Base-by-base conservation (phyloP, 2,797 vertebrate genomes). In the Epinephelus awoara region DNA sequence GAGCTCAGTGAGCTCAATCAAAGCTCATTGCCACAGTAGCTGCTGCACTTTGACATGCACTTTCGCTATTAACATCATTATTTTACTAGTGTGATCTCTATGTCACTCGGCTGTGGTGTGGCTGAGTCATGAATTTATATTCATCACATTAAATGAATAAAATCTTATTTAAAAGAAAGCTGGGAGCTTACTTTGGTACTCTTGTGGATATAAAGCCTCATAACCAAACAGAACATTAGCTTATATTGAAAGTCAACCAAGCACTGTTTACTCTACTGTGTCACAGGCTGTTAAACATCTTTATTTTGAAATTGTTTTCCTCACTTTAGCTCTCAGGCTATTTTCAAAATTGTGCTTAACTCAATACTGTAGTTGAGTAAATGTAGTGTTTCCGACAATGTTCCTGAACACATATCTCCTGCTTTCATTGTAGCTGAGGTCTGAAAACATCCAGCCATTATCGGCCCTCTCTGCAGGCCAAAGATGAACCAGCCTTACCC, bases 401-500 rank as follows among this genome's bases (percentile, higher is more conserved):
- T 47, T 15, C 23, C 47, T 8, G 34, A 34, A 34, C 12, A 19
- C 23, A 27, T 34, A 66, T 62, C 6, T 11, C 19, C 18, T 17
- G 34, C 54, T 21, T 29, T 69, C 8, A 69, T 40, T 29, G 61
- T 14, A 62, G 62, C 62, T 15, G 6, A 58, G 27, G 13, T 65
- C 29, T 38, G 62, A 58, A 77, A 73, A 62, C 27, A 72, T 34
- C 23, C 13, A 21, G 27, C 4, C 13, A 75, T 68, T 55, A 72
- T 59, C 47, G 46, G 7, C 29, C 15, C 61, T 52, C 46, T 70
- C 46, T 67, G 51, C 51, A 29, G 57, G 25, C 40, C 47, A 64
- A 23, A 71, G 61, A 73, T 42, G 47, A 83, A 47, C 44, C 46
- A 57, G 38, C 65, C 50, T 67, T 57, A 15, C 40, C 40, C 61